phyloP scores from a whole-genome alignment of 2,797 vertebrate species.

The Cyprinella venusta region DNA sequence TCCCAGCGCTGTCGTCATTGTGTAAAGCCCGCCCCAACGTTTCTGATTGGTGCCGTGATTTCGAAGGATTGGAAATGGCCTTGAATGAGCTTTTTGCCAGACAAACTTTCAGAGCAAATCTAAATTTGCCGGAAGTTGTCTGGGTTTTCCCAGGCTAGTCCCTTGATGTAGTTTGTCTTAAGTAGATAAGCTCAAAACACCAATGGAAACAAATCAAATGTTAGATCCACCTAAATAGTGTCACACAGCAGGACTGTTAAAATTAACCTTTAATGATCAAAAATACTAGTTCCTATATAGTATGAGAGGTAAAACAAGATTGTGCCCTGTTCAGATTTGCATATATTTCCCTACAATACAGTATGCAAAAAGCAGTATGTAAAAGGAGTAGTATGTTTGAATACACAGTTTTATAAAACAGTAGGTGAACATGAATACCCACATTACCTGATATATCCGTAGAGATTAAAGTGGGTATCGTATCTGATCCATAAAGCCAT shows the following conservation, averaged over 20 bases:
- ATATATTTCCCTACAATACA: background rate
- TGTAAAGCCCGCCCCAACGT: too few relatives aligned
- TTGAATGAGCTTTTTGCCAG: too few relatives aligned
- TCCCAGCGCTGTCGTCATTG: too few relatives aligned
- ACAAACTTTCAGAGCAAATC: too few relatives aligned
- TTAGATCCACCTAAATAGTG: background rate
- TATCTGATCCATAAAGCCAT: background rate
- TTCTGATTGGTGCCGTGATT: too few relatives aligned
- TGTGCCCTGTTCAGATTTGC: too few relatives aligned
- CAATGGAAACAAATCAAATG: background rate
- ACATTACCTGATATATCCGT: background rate
- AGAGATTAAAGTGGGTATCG: background rate
- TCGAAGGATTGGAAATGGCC: too few relatives aligned
- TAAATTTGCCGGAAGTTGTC: too few relatives aligned
- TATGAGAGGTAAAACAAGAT: too few relatives aligned
- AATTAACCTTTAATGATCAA: background rate
- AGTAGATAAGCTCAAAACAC: background rate
- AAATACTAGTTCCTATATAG: background rate
- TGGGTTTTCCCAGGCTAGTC: too few relatives aligned
- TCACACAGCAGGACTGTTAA: background rate
- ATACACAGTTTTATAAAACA: background rate
- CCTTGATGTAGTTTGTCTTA: background rate
- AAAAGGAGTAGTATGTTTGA: background rate
- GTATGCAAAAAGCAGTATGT: background rate
- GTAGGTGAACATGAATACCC: background rate